These are phyloP conservation scores for Cotesia chilonis DNA, from an alignment of 1,140 invertebrate species.

Conservation along the genomic window DNA sequence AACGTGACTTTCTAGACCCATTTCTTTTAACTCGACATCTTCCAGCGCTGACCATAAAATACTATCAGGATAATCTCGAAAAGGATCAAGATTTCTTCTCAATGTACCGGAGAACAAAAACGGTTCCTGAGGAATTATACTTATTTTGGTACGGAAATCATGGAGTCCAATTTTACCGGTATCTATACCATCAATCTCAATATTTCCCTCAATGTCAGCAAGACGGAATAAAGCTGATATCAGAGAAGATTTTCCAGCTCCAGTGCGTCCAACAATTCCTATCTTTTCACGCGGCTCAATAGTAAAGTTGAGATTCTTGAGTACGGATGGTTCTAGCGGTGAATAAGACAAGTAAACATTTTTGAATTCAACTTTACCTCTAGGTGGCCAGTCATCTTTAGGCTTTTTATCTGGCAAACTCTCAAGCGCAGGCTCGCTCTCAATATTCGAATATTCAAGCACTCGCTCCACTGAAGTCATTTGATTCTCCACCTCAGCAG, in stretches of 20 bases:
- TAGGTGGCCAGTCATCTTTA: slow-evolving; percentile 74
- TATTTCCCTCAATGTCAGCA: slow-evolving; percentile 58
- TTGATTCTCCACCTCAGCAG: slow-evolving; percentile 65
- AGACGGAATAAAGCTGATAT: too few relatives aligned
- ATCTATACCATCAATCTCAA: slow-evolving; percentile 70
- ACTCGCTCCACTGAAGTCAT: too few relatives aligned
- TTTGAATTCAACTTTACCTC: slow-evolving; percentile 76
- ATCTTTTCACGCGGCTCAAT: too few relatives aligned
- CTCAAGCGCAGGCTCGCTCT: slow-evolving; percentile 71
- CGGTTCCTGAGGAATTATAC: slow-evolving; percentile 89
- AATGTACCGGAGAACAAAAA: slow-evolving; percentile 85
- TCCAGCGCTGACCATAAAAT: slow-evolving; percentile 85
- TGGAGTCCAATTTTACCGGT: slow-evolving; percentile 72
- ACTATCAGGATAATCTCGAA: slow-evolving; percentile 76
- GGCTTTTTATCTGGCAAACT: slow-evolving; percentile 73
- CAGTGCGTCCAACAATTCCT: too few relatives aligned
- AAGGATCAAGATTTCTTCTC: slow-evolving; percentile 89
- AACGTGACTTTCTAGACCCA: slow-evolving; percentile 67
- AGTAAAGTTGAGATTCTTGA: too few relatives aligned
- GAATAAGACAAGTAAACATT: slow-evolving; percentile 74
- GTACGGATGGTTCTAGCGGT: slow-evolving; percentile 66
- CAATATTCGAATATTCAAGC: too few relatives aligned
- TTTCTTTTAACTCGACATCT: slow-evolving; percentile 77
- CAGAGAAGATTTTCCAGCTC: too few relatives aligned
- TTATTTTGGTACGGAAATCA: slow-evolving; percentile 76